Evolutionary conservation across 1,140 invertebrate genomes (phyloP), one percentile per base, ranked within the genome.

Genomic region (Callitettix versicolor): DNA sequence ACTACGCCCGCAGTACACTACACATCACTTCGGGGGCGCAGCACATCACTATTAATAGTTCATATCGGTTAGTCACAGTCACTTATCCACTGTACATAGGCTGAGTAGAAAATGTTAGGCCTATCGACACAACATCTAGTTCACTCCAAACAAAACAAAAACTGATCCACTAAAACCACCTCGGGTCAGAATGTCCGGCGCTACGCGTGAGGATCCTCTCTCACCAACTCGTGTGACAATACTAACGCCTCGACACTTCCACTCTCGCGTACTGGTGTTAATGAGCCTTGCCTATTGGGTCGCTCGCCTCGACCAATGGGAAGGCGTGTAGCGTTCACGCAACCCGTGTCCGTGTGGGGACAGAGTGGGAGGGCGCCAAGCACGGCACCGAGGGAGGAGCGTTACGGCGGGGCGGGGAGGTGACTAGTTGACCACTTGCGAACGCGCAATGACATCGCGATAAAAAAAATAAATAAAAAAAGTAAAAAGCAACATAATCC

Each of bases 301-400:
- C 41, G 53, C 53, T 24, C 30, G 20, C 7, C 26, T 47, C 53
- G 33, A 30, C 53, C 53, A 55, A 55, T 55, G 24, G 42, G 40
- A 22, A 55, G 53, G 53, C 53, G 53, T 55, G 42, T 55, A 15
- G 41, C 47, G 15, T 55, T 55, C 38, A 55, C 53, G 53, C 53
- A 44, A 24, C 41, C 22, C 15, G 53, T 44, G 47, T 49, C 47
- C 26, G 26, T 30, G 26, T 30, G 9, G 26, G 26, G 26, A 30
- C 26, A 30, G 26, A 30, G 26, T 30, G 26, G 26, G 26, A 30
- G 26, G 26, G 26, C 26, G 26, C 26, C 26, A 30, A 30, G 26
- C 26, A 30, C 26, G 26, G 26, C 26, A 30, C 26, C 26, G 26
- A 26, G 46, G 26, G 46, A 26, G 46, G 30, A 26, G 46, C 46